These are phyloP conservation scores for Acanthosepion esculentum DNA, from an alignment of 2,888 invertebrate species.

Conservation along the genomic window DNA sequence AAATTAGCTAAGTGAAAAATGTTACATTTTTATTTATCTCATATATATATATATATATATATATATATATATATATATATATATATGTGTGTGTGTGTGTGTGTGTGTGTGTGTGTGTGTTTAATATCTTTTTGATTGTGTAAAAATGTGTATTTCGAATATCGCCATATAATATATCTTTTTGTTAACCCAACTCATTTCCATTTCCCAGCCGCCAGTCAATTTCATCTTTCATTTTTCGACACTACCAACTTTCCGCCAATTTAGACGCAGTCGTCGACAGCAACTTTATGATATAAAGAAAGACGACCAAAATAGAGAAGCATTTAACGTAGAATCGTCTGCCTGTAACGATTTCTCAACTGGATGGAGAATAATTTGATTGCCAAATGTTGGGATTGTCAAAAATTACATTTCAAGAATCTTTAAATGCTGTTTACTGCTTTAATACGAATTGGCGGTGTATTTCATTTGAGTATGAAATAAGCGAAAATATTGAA, in stretches of 20 bases:
- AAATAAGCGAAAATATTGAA: not conserved
- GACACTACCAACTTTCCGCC: not conserved
- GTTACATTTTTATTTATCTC: too few species aligned
- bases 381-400: not conserved
- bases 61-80: not conserved
- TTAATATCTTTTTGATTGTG: not conserved
- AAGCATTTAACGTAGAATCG: not conserved
- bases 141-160: not conserved
- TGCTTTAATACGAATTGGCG: not conserved
- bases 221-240: not conserved
- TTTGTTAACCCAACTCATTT: not conserved
- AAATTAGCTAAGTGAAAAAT: too few species aligned
- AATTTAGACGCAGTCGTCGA: not conserved
- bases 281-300: not conserved
- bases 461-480: not conserved
- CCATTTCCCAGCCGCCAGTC: not conserved
- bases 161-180: not conserved
- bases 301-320: not conserved
- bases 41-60: too few species aligned
- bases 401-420: not conserved
- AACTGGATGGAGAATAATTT: constrained; percentile 16
- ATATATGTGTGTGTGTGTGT: not conserved
- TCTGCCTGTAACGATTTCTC: not conserved
- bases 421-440: not conserved
- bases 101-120: not conserved